Evolutionary conservation across 2,113 vertebrate species (phyloP).

Genomic region (Chaenogobius annularis): DNA sequence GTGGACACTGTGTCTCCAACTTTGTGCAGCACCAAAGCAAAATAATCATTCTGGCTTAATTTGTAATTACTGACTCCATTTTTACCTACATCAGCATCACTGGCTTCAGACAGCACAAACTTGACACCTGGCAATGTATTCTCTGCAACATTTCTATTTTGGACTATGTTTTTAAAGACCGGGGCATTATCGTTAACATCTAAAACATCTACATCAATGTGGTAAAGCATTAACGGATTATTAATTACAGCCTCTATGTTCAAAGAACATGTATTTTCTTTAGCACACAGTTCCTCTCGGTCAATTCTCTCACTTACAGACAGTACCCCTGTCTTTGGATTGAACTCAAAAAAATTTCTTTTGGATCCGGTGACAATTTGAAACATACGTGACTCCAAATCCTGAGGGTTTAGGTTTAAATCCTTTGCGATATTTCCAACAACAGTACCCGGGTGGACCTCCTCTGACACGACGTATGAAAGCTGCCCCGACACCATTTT

Average conservation of each 20-base stretch:
- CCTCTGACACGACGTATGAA: slow-evolving; percentile 72
- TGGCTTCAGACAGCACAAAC: slow-evolving; percentile 76
- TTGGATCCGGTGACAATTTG: slow-evolving; percentile 66
- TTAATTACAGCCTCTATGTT: slow-evolving; percentile 75
- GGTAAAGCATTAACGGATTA: slow-evolving; percentile 76
- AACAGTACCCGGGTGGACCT: slow-evolving; percentile 59
- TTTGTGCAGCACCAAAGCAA: slow-evolving; percentile 72
- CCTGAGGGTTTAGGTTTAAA: slow-evolving; percentile 57
- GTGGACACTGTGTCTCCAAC: slow-evolving; percentile 70
- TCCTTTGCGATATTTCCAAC: slow-evolving; percentile 75
- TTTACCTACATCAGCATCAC: slow-evolving; percentile 75
- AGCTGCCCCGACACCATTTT: slow-evolving; percentile 59
- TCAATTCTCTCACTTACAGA: slow-evolving; percentile 68
- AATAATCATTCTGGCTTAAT: slow-evolving; percentile 73
- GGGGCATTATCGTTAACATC: slow-evolving; percentile 86
- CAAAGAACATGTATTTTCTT: slow-evolving; percentile 61
- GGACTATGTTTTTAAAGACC: slow-evolving; percentile 65
- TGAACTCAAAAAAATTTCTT: slow-evolving; percentile 67
- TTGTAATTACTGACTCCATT: slow-evolving; percentile 78
- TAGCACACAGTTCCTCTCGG: slow-evolving; percentile 73
- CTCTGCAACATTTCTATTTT: slow-evolving; percentile 76
- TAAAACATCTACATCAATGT: slow-evolving; percentile 76
- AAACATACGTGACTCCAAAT: slow-evolving; percentile 64
- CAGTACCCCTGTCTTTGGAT: slow-evolving; percentile 68
- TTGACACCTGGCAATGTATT: slow-evolving; percentile 63